A percentile compares a stretch with the other conserved stretches of the same genome.
These are phyloP conservation scores for Gandaritis pyraliata DNA, from an alignment of 2,888 invertebrate genomes.

Conservation along the genomic window DNA sequence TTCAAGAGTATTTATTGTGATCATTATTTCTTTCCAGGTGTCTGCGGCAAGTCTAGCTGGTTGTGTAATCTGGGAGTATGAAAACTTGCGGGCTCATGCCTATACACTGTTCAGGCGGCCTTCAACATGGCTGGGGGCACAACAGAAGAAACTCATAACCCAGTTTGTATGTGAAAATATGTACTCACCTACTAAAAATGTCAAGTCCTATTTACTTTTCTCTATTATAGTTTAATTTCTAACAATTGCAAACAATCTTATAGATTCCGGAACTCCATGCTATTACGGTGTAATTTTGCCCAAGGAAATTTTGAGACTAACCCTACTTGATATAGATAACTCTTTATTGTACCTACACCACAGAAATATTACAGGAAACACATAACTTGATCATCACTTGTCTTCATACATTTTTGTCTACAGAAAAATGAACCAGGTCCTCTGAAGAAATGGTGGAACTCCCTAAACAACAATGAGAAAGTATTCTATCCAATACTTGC, in stretches of 20 bases:
- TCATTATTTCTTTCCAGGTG: conserved; percentile 86
- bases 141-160: conserved; percentile 59
- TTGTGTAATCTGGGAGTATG: conserved; percentile 95
- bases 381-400: too few species aligned
- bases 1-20: too few species aligned
- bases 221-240: too few species aligned
- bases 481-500: conserved; percentile 92
- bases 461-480: conserved; percentile 89
- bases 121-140: conserved; percentile 78
- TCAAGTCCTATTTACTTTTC: too few species aligned
- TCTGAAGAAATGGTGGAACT: conserved; percentile 88
- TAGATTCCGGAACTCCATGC: too few species aligned
- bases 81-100: conserved; percentile 85
- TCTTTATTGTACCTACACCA: too few species aligned
- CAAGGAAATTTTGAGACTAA: too few species aligned
- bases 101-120: conserved; percentile 79
- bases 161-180: conserved; percentile 28
- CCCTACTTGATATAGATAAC: too few species aligned
- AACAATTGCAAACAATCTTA: too few species aligned
- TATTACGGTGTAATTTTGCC: too few species aligned
- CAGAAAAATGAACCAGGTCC: conserved; percentile 72
- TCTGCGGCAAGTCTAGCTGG: conserved; percentile 88
- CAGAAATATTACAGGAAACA: too few species aligned
- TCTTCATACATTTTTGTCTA: conserved; percentile 29
- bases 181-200: not conserved